Percentiles rank a stretch among this genome's conserved stretches.
Evolutionary conservation across 2,888 invertebrate species (phyloP).

Genomic region (Cryptus armator): DNA sequence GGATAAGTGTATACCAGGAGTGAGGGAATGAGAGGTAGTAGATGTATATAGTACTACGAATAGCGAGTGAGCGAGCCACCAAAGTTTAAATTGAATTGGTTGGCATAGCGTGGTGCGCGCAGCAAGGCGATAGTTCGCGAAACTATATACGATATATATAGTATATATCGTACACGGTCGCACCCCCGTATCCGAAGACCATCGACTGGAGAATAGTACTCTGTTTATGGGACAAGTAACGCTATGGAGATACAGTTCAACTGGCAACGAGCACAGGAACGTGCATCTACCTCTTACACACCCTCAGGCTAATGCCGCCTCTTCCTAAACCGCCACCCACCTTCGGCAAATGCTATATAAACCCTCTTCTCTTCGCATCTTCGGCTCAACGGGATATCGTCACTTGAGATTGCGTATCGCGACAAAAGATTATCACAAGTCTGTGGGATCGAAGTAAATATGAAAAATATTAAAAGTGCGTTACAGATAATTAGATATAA

Average conservation of each 20-base stretch:
- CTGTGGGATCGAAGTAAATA: background rate
- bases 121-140: slow-evolving; percentile 79
- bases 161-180: slow-evolving; percentile 62
- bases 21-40: slow-evolving; percentile 45
- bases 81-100: slow-evolving; percentile 85
- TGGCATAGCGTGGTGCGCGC: slow-evolving; percentile 79
- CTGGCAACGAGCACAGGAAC: slow-evolving; percentile 79
- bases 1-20: slow-evolving; percentile 21
- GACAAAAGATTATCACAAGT: slow-evolving; percentile 10
- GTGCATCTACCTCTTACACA: slow-evolving; percentile 66
- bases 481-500: background rate
- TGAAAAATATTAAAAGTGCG: background rate
- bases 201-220: slow-evolving; percentile 83
- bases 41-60: slow-evolving; percentile 49
- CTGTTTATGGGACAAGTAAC: slow-evolving; percentile 83
- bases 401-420: slow-evolving; percentile 34
- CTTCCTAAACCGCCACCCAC: slow-evolving; percentile 28
- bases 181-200: slow-evolving; percentile 82
- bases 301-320: slow-evolving; percentile 64
- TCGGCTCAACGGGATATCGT: slow-evolving; percentile 39
- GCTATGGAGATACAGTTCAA: slow-evolving; percentile 82
- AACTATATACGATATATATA: slow-evolving; percentile 77
- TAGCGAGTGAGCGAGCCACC: slow-evolving; percentile 68
- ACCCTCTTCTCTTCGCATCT: slow-evolving; percentile 65
- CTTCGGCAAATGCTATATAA: slow-evolving; percentile 34